Percentiles rank a stretch among this genome's conserved stretches.
These are phyloP conservation scores for Capreolus pygargus DNA, from an alignment of 2,113 vertebrate species.

Conservation along the genomic window DNA sequence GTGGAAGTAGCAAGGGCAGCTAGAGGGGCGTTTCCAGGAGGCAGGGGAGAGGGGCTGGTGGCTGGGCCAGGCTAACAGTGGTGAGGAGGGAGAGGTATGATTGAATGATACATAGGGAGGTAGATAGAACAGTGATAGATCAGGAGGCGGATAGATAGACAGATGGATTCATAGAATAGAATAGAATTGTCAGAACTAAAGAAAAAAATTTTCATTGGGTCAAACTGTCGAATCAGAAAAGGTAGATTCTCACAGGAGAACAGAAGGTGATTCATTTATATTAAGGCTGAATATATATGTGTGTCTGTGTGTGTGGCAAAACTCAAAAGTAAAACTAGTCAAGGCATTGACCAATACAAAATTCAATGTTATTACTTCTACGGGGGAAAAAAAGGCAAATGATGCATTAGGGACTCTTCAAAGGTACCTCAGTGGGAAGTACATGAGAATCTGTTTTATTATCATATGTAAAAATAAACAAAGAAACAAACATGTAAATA, in stretches of 20 bases:
- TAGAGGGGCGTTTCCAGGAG: background rate
- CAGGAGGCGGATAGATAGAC: too few relatives aligned
- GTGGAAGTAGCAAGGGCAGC: background rate
- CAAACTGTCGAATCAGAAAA: background rate
- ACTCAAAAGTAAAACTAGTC: background rate
- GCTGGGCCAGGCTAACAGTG: background rate
- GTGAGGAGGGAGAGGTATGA: background rate
- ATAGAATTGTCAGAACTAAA: background rate
- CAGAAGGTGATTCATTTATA: background rate
- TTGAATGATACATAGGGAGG: too few relatives aligned
- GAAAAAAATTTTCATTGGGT: background rate
- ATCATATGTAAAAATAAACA: background rate
- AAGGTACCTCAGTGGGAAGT: background rate
- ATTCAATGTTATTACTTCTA: background rate
- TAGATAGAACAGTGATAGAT: background rate
- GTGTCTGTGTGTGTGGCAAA: background rate
- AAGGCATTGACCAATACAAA: background rate
- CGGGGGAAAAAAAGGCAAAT: background rate
- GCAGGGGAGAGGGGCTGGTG: background rate
- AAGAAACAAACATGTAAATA: background rate
- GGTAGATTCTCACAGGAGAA: background rate
- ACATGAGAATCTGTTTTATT: background rate
- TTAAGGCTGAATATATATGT: background rate
- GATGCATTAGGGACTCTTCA: background rate
- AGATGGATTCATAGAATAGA: background rate